Evolutionary conservation across 2,113 vertebrate species (phyloP).

Genomic region (Pardalotus punctatus): DNA sequence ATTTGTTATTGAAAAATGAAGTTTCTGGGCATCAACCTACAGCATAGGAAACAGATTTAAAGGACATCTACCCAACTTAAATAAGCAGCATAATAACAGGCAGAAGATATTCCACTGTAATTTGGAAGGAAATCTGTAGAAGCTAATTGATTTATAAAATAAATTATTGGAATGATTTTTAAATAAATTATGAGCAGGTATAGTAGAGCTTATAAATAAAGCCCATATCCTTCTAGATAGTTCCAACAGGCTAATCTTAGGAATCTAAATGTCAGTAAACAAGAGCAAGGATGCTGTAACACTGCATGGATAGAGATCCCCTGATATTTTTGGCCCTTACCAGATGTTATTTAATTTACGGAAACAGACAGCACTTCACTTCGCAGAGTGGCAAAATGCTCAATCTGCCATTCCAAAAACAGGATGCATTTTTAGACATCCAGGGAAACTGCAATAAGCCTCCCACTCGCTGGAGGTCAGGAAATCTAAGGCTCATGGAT

Average conservation of each 20-base stretch:
- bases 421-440: background rate
- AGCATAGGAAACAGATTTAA: background rate
- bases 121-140: background rate
- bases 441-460: background rate
- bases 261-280: background rate
- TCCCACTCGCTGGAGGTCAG: background rate
- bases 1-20: background rate
- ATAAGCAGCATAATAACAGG: background rate
- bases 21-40: background rate
- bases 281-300: background rate
- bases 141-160: background rate
- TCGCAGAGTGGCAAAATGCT: background rate
- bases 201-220: background rate
- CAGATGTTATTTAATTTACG: background rate
- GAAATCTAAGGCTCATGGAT: background rate
- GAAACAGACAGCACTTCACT: background rate
- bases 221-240: background rate
- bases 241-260: background rate
- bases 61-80: background rate
- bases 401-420: background rate
- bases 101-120: background rate
- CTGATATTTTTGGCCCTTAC: background rate
- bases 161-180: background rate
- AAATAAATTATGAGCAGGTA: conserved; percentile 10
- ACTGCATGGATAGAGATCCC: background rate